Conservation (phyloP, 1,140 invertebrate genomes). For the Neuroterus valhalla region DNA sequence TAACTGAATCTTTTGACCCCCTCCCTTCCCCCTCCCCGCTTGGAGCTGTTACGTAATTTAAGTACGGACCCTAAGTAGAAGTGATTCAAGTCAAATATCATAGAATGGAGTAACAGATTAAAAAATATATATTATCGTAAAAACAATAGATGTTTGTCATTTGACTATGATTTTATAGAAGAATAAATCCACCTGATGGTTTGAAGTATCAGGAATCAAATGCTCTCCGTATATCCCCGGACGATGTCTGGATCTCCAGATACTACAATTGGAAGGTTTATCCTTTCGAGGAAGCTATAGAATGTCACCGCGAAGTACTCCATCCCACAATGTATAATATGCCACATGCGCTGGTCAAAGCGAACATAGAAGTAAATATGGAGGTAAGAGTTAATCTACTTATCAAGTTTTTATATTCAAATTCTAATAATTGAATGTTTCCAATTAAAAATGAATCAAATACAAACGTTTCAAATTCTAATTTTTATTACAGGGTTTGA, state of each 20-base stretch:
- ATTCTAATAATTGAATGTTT: neutral
- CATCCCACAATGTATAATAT: constrained; percentile 85
- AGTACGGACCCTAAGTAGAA: no score
- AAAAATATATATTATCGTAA: no score
- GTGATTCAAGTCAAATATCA: no score
- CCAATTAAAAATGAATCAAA: no score
- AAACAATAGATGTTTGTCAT: no score
- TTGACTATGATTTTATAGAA: neutral
- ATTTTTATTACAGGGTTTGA: constrained; percentile 54
- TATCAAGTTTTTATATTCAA: constrained; percentile 24
- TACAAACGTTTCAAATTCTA: no score
- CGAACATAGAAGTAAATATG: constrained; percentile 85
- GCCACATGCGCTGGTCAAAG: constrained; percentile 79
- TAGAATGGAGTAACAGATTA: no score
- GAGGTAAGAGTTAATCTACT: constrained; percentile 64
- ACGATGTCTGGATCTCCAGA: constrained; percentile 81
- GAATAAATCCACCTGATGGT: neutral
- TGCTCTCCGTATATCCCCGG: constrained; percentile 69
- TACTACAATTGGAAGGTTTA: constrained; percentile 80
- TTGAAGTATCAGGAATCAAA: neutral
- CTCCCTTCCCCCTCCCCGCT: no score
- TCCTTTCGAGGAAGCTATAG: constrained; percentile 82
- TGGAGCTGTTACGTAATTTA: no score
- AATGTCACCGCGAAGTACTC: constrained; percentile 83
- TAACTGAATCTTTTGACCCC: neutral